Evolutionary conservation across 2,888 invertebrate genomes (phyloP).

Genomic region (Conops quadrifasciatus): DNA sequence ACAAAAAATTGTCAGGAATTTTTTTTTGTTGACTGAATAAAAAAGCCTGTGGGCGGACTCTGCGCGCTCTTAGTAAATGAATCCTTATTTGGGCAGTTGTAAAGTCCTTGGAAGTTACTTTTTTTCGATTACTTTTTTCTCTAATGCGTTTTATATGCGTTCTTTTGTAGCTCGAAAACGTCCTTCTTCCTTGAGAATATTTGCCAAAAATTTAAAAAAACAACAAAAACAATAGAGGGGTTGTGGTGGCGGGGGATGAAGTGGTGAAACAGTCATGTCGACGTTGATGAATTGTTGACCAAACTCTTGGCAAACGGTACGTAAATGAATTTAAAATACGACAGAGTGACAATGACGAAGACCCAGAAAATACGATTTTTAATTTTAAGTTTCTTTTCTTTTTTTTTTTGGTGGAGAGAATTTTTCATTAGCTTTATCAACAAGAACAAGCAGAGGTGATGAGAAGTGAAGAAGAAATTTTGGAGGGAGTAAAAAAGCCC

Average conservation of each 20-base stretch:
- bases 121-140: conserved; percentile 24
- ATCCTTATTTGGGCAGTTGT: conserved; percentile 22
- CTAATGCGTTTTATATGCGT: background rate
- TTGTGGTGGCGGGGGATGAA: background rate
- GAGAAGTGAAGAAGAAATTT: too few species aligned
- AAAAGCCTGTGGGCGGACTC: background rate
- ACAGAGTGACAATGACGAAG: conserved; percentile 42
- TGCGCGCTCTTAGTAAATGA: conserved; percentile 18
- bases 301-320: conserved; percentile 29
- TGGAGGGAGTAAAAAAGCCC: background rate
- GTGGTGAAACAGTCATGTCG: conserved; percentile 20
- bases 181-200: background rate
- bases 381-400: conserved; percentile 53
- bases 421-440: conserved; percentile 48
- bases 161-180: too few species aligned
- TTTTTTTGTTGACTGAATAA: background rate
- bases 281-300: conserved; percentile 40
- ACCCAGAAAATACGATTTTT: conserved; percentile 59
- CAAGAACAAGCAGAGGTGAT: background rate
- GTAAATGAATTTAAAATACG: conserved; percentile 33
- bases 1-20: conserved; percentile 39
- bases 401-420: conserved; percentile 33
- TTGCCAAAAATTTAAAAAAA: background rate
- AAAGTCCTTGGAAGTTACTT: conserved; percentile 32
- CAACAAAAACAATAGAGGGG: background rate